Evolutionary conservation across 2,113 vertebrate species (phyloP), one percentile per base, ranked within the genome.

Genomic region (Pungitius pungitius): DNA sequence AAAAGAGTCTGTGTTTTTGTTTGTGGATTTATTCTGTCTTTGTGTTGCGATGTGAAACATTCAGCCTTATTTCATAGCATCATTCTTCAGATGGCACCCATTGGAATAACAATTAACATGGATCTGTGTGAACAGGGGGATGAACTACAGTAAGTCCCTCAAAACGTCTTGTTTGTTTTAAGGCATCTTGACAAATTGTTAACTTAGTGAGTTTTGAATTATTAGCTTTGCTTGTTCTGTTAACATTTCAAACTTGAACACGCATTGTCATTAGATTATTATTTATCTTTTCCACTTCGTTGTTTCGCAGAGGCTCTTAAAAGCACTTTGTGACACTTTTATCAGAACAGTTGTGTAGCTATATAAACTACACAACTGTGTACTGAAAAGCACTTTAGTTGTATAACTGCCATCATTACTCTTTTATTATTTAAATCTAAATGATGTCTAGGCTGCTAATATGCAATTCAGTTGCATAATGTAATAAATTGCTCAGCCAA

Each of bases 291-390:
- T 30, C 30, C 3, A 35, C 64, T 59, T 43, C 59, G 74, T 43
- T 54, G 22, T 64, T 67, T 67, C 61, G 18, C 22, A 68, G 11
- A 14, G 7, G 26, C 39, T 66, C 22, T 60, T 13, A 17, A n/a
- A 52, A 58, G 3, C 40, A 27, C 17, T 60, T 47, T 69, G 63
- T 63, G 22, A 13, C 12, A 55, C 30, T 47, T 78, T 83, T 75
- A 42, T 75, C 27, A 27, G 14, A 30, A 11, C 24, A 58, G 20
- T 12, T 35, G 5, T 27, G 49, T 7, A 14, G 20, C 14, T 40
- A 9, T 2, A 43, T 5, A 75, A 12, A 35, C 33, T 35, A 35
- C 33, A 35, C 33, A 35, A 5, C 33, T 7, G 33, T 35, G 33
- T 35, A 8, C 33, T 35, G 7, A 35, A 35, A 8, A 35, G 5